A percentile compares a stretch with the other conserved stretches of the same genome.
These are phyloP conservation scores for Schizopygopsis pylzovi DNA, from an alignment of 2,797 vertebrate species.

Conservation along the genomic window DNA sequence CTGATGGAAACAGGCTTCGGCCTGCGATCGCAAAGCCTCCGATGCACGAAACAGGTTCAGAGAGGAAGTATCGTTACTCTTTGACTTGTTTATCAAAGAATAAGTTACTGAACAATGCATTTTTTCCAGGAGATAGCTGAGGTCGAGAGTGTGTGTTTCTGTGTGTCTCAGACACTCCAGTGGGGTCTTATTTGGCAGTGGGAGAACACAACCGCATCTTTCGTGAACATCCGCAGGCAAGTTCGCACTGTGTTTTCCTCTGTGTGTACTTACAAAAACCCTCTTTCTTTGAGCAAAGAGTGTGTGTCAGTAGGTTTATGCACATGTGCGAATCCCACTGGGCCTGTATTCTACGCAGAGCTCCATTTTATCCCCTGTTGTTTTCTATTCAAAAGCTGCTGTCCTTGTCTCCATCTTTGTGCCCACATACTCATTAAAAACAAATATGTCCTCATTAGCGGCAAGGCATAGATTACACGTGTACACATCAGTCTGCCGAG, in stretches of 20 bases:
- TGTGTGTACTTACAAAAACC: slow-evolving; percentile 61
- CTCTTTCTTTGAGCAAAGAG: slow-evolving; percentile 54
- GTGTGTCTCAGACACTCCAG: slow-evolving; percentile 55
- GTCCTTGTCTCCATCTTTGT: slow-evolving; percentile 68
- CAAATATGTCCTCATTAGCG: slow-evolving; percentile 82
- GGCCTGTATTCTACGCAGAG: slow-evolving; percentile 65
- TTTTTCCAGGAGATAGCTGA: slow-evolving; percentile 39
- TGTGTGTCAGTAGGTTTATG: slow-evolving; percentile 56
- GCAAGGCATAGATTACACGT: slow-evolving; percentile 75
- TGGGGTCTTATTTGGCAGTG: slow-evolving; percentile 62
- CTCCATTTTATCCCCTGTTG: slow-evolving; percentile 72
- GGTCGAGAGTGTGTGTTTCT: slow-evolving; percentile 42
- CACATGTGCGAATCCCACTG: slow-evolving; percentile 70
- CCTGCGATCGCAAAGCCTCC: slow-evolving; percentile 45
- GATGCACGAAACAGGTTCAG: slow-evolving; percentile 59
- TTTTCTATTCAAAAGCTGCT: slow-evolving; percentile 73
- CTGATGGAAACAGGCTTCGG: slow-evolving; percentile 58
- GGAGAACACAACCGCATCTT: slow-evolving; percentile 58
- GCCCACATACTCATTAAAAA: slow-evolving; percentile 65
- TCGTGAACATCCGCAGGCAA: slow-evolving; percentile 60
- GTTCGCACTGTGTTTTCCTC: slow-evolving; percentile 53
- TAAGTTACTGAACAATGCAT: slow-evolving; percentile 47
- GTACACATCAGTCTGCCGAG: slow-evolving; percentile 64
- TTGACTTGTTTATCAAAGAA: slow-evolving; percentile 64
- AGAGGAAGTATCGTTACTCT: slow-evolving; percentile 52